A percentile compares a stretch with the other conserved stretches of the same genome.
Conservation (phyloP, 2,797 vertebrate genomes). For the Sebastes itinus region DNA sequence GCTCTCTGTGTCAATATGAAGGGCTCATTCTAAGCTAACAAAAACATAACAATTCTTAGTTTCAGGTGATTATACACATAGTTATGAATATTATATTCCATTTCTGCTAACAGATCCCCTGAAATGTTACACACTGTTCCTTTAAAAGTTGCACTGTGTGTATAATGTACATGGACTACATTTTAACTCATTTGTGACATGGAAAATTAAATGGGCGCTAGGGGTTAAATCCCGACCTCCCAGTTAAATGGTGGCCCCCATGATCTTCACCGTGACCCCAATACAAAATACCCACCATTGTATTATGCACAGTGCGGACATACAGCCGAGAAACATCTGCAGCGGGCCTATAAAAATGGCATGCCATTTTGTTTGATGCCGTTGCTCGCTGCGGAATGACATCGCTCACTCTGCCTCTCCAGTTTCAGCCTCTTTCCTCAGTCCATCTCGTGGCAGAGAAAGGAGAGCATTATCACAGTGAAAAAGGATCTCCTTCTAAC, state of each 20-base stretch:
- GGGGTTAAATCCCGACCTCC: conserved; percentile 24
- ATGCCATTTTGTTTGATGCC: conserved; percentile 43
- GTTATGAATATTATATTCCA: too few species aligned
- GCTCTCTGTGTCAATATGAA: too few species aligned
- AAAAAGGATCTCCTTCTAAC: conserved; percentile 68
- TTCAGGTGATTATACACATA: too few species aligned
- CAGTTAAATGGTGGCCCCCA: conserved; percentile 5
- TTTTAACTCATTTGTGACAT: background rate
- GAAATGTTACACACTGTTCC: too few species aligned
- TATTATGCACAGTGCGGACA: conserved; percentile 3
- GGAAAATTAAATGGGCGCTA: conserved; percentile 3
- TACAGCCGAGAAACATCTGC: conserved; percentile 68
- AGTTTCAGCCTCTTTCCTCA: conserved; percentile 65
- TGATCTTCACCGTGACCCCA: conserved; percentile 24
- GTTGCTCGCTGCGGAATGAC: conserved; percentile 68
- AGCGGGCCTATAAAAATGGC: conserved; percentile 53
- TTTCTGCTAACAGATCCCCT: too few species aligned
- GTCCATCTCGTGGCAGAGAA: conserved; percentile 65
- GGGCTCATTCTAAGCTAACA: too few species aligned
- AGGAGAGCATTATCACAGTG: conserved; percentile 72
- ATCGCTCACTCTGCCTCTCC: conserved; percentile 64
- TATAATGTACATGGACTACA: background rate
- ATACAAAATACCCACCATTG: conserved; percentile 50
- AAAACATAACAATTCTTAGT: too few species aligned
- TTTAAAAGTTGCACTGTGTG: background rate